These are phyloP conservation scores for Halcyon senegalensis DNA, from an alignment of 2,113 vertebrate genomes.

Conservation along the genomic window DNA sequence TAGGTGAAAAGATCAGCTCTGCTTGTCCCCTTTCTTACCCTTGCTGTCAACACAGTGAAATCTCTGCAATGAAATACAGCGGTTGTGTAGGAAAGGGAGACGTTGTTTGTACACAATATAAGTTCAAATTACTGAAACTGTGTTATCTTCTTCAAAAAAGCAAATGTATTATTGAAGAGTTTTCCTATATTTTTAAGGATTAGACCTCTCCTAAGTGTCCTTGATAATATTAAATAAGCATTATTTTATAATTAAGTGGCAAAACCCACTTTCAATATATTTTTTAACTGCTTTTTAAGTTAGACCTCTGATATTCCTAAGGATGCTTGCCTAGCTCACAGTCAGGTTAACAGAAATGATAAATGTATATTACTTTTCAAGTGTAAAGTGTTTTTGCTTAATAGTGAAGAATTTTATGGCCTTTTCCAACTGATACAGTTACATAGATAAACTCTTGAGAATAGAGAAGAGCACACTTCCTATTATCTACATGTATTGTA, in stretches of 20 bases:
- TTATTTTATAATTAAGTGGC: not conserved
- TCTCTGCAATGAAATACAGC: not conserved
- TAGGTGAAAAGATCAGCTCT: not conserved
- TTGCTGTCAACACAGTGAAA: not conserved
- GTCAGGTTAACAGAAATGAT: not conserved
- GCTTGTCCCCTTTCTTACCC: not conserved
- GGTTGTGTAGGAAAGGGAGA: not conserved
- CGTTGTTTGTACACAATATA: rapidly evolving
- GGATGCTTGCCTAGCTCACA: not conserved
- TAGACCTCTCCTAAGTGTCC: not conserved
- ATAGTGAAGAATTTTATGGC: not conserved
- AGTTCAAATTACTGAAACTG: not conserved
- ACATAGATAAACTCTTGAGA: not conserved
- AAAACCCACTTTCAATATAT: not conserved
- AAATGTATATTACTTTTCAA: not conserved
- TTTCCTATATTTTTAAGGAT: not conserved
- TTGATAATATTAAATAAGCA: not conserved
- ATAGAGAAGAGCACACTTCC: not conserved
- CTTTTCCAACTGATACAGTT: not conserved
- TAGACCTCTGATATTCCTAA: not conserved
- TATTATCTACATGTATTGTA: not conserved
- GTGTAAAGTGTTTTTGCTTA: not conserved
- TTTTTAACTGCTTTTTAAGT: not conserved
- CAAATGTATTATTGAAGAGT: not conserved
- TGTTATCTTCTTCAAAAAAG: not conserved